Base-by-base conservation (phyloP, 2,888 invertebrate species). In the Apomyelois bistriatella region DNA sequence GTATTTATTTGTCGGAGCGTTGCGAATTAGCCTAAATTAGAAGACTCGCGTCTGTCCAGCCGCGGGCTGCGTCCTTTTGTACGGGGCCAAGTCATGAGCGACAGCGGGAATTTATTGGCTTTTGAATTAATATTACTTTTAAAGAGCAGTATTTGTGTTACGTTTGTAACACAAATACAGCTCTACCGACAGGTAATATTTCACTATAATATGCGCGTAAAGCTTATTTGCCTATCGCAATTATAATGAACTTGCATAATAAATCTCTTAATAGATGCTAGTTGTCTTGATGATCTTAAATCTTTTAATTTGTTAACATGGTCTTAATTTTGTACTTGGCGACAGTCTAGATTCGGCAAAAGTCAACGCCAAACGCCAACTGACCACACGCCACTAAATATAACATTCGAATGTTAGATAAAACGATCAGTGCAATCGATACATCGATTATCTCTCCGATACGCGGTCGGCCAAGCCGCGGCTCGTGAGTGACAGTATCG, bases 401-500 rank as follows among this genome's bases (percentile, higher is more conserved):
- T 30, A 16, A 32, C 7, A 16, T 6, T 10, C 15, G 32, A 32
- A 3, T 12, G 42, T n/a, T 28, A 43, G 3, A 22, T 30, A 43
- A 13, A 22, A 5, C 2, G 22, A 22, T 22, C 43, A 30, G 13
- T n/a, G 28, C 5, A 46, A 46, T 35, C 46, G 32, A 46, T 46
- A 46, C 46, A 46, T 37, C 4, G 32, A 28, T 30, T n/a, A 48
- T 47, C 50, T 35, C 51, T 47, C 55, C 56, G 52, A 36, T 16
- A 52, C 64, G 64, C 59, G 55, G 4, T n/a, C 61, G 61, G 60
- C 55, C 35, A 49, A 61, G 55, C 5, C 64, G 46, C 55, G 60
- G 62, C 59, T 59, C 62, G 50, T 82, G 85, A 87, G 83, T 85
- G 87, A 86, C 86, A 85, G 81, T 90, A 90, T 89, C 86, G 88